Base-by-base conservation (phyloP, 2,888 invertebrate species). In the Octonoba sinensis region DNA sequence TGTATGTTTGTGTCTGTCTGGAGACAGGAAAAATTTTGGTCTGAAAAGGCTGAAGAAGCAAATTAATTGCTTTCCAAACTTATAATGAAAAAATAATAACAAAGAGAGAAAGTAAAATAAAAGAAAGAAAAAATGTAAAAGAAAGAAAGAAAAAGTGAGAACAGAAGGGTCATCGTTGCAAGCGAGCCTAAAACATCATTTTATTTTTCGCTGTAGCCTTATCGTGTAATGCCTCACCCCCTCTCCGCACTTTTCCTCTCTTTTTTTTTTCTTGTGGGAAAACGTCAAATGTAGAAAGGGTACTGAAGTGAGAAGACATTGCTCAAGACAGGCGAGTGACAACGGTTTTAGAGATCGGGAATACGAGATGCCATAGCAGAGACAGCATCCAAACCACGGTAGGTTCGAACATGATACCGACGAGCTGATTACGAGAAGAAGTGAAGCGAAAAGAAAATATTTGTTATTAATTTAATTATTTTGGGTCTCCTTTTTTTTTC, bases 261-360 rank as follows among this genome's bases (percentile, higher is more conserved):
- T 44, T 49, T 18, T 64, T 65, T 36, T 56, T 51, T 24, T 22
- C 22, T 24, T 27, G 73, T 69, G 79, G 79, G 73, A 73, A 73
- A 73, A 81, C 60, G 79, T 69, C 73, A 73, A 64, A 49, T 24
- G 62, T 44, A 16, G 27, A 54, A 69, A 49, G 76, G 64, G 56
- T 64, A 70, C 56, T 77, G 77, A 46, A 77, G 77, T 77, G 77
- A 46, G 69, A 64, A 69, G 66, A 67, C 79, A 67, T 78, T 51
- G 79, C 62, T 69, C 74, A 69, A 73, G 79, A 81, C 73, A 81
- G 74, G 73, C 79, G 79, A 62, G 69, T 73, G 79, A 81, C 79
- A 79, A 72, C 72, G 78, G 51, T 78, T 78, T 71, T 65, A 59
- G 46, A 51, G 64, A 73, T 73, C 64, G 64, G 73, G 64, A 64